Evolutionary conservation across 2,797 vertebrate genomes (phyloP).

Genomic region (Myotis findleyi): DNA sequence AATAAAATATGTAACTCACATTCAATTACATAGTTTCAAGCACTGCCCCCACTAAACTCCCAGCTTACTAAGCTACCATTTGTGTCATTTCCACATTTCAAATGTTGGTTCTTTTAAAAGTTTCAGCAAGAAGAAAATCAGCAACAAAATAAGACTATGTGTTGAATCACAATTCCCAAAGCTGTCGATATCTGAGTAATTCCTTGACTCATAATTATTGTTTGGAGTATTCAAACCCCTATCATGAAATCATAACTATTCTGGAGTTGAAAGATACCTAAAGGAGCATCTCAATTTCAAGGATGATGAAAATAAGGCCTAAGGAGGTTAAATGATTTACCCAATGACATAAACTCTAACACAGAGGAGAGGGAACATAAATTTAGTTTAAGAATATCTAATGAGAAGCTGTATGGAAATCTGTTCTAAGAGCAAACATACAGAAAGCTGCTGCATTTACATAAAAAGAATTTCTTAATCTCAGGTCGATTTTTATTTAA

Average conservation of each 20-base stretch:
- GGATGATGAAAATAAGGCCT: slow-evolving; percentile 10
- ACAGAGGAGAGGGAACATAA: neutral
- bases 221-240: slow-evolving; percentile 16
- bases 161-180: slow-evolving; percentile 8
- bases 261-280: slow-evolving; percentile 29
- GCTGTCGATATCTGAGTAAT: slow-evolving; percentile 17
- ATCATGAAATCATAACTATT: neutral
- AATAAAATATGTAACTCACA: slow-evolving; percentile 11
- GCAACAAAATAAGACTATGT: neutral
- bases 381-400: slow-evolving; percentile 43
- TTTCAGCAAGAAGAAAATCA: slow-evolving; percentile 30
- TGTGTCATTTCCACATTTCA: neutral
- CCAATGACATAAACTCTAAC: neutral
- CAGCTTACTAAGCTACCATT: neutral
- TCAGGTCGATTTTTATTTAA: slow-evolving; percentile 35
- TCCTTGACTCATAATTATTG: slow-evolving; percentile 13
- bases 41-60: neutral
- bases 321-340: slow-evolving; percentile 33
- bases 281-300: slow-evolving; percentile 41
- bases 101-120: neutral
- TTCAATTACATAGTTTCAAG: slow-evolving; percentile 42
- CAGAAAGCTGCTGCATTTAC: neutral
- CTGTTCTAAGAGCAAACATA: neutral
- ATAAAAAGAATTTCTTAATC: neutral
- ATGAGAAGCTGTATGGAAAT: slow-evolving; percentile 34